Evolutionary conservation across 1,140 invertebrate genomes (phyloP), one percentile per base, ranked within the genome.

Genomic region (Leucophenga varia): DNA sequence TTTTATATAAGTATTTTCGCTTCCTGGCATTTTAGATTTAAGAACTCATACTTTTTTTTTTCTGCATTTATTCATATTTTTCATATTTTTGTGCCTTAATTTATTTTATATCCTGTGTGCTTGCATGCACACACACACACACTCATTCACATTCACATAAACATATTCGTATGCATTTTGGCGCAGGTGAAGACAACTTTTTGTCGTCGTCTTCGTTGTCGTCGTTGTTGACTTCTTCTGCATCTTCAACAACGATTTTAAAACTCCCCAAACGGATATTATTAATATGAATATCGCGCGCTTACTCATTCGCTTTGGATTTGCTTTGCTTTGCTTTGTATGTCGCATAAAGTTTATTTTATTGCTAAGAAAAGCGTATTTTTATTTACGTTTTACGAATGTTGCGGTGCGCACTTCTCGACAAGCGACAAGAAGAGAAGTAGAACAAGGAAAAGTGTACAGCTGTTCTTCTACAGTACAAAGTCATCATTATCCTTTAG

Each of bases 41-140:
- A n/a, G n/a, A n/a, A n/a, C n/a, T n/a, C n/a, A n/a, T n/a, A n/a
- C n/a, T n/a, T n/a, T n/a, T n/a, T n/a, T n/a, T n/a, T n/a, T n/a
- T n/a, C n/a, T n/a, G n/a, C n/a, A n/a, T n/a, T 47, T 67, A 68
- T 67, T 67, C 63, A 64, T 63, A 68, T 67, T 67, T 67, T 67
- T 67, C 63, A 67, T 67, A 67, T 67, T 67, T 67, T 67, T 67
- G 63, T 68, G 63, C 63, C 63, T 68, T 67, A 67, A 67, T 67
- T 67, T 67, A 68, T 67, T 67, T 67, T 67, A 67, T 67, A 67
- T 67, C 63, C 63, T 67, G 63, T 67, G 63, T 59, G 59, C 55
- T n/a, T 52, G 61, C 58, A 61, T 65, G n/a, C 61, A 54, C 50
- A 50, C 53, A 60, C 55, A 14, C 12, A 12, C 12, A 18, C 6